A percentile compares a stretch with the other conserved stretches of the same genome.
phyloP scores from a whole-genome alignment of 2,797 vertebrate species.

The Pantherophis alleghaniensis region DNA sequence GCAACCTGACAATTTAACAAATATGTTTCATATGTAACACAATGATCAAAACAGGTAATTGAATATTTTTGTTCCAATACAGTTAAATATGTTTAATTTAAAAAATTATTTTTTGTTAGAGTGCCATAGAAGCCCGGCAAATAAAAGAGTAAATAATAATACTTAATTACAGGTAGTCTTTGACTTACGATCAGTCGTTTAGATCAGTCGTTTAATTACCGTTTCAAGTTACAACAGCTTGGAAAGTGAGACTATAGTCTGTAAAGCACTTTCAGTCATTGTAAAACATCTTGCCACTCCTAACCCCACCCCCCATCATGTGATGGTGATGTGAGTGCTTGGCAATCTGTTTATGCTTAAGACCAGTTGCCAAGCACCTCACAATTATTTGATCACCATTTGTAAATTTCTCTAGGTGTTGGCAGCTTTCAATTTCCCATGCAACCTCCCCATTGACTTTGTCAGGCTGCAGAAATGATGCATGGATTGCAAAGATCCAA shows the following conservation, averaged over 20 bases:
- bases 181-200: too few species aligned
- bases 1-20: background rate
- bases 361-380: background rate
- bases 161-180: too few species aligned
- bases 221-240: background rate
- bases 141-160: background rate
- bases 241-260: background rate
- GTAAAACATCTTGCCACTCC: background rate
- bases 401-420: background rate
- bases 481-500: background rate
- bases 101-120: background rate
- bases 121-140: background rate
- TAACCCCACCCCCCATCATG: background rate
- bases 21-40: background rate
- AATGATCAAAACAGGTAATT: background rate
- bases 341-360: background rate
- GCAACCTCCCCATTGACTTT: background rate
- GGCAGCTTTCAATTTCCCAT: too few species aligned
- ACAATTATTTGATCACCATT: background rate
- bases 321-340: background rate
- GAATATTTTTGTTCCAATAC: background rate
- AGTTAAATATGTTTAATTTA: background rate
- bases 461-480: background rate
- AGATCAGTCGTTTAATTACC: too few species aligned
- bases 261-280: background rate